A percentile compares a stretch with the other conserved stretches of the same genome.
Evolutionary conservation across 2,797 vertebrate species (phyloP).

Genomic region (Pseudomugil gertrudae): DNA sequence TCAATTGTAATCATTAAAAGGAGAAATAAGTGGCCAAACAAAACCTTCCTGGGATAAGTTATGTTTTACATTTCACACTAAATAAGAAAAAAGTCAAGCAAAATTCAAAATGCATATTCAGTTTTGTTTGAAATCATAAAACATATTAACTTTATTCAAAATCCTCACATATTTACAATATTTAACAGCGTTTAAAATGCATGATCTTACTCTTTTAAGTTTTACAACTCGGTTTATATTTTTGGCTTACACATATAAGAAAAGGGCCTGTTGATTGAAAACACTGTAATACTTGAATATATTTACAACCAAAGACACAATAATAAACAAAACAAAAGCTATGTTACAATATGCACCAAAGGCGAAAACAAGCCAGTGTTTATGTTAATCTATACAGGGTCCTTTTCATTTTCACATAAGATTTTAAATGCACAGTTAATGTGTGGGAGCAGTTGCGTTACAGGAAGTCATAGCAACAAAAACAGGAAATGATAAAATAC

Average conservation of each 20-base stretch:
- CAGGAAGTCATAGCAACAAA: conserved; percentile 17
- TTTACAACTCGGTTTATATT: conserved; percentile 57
- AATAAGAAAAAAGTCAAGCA: no score
- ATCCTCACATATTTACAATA: conserved; percentile 65
- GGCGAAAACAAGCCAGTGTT: conserved; percentile 62
- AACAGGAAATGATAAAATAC: conserved; percentile 16
- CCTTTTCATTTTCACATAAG: conserved; percentile 23
- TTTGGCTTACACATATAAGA: conserved; percentile 72
- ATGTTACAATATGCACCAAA: conserved; percentile 60
- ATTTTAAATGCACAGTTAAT: conserved; percentile 16
- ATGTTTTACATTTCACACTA: no score
- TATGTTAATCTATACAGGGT: conserved; percentile 11
- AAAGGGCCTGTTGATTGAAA: conserved; percentile 47
- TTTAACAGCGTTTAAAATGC: conserved; percentile 56
- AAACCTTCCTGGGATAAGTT: no score
- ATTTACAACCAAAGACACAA: conserved; percentile 60
- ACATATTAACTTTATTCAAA: conserved; percentile 69
- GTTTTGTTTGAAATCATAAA: conserved; percentile 23
- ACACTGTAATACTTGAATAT: conserved; percentile 42
- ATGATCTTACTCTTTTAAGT: conserved; percentile 60
- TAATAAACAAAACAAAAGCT: conserved; percentile 32
- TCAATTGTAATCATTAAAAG: no score
- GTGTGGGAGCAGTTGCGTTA: background rate
- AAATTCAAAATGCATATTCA: background rate
- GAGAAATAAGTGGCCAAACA: no score